A percentile compares a stretch with the other conserved stretches of the same genome.
Conservation (phyloP, 2,888 invertebrate species). For the Uropetala carovei region DNA sequence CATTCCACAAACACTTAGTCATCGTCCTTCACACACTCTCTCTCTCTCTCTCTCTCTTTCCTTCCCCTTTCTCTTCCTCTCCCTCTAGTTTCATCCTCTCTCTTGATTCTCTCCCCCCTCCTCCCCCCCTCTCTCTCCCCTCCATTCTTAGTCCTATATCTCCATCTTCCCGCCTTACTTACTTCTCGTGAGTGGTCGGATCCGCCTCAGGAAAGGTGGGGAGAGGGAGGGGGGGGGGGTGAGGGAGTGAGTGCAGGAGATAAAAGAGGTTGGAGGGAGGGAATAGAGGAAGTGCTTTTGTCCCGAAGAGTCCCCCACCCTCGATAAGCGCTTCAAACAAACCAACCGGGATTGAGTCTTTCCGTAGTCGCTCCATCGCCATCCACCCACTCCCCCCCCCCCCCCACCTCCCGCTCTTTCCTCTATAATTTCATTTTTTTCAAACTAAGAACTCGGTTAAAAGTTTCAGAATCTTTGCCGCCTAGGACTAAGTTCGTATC, state of each 20-base stretch:
- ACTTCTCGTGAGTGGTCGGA: neutral
- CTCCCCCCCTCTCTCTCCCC: neutral
- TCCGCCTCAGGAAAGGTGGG: neutral
- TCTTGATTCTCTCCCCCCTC: neutral
- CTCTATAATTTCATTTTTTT: too few species aligned
- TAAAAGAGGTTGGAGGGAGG: neutral
- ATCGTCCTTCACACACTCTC: neutral
- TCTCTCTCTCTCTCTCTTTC: neutral
- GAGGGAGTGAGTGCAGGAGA: too few species aligned
- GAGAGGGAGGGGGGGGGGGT: neutral
- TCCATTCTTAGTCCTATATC: neutral
- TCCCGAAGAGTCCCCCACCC: neutral
- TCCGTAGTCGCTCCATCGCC: too few species aligned
- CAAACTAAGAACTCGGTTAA: too few species aligned
- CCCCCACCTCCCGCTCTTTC: too few species aligned
- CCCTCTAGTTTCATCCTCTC: neutral
- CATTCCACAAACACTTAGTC: neutral
- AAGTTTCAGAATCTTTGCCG: too few species aligned
- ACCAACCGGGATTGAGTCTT: too few species aligned
- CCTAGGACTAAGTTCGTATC: too few species aligned
- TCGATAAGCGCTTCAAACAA: too few species aligned
- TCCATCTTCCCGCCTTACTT: too few species aligned
- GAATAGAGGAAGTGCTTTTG: neutral
- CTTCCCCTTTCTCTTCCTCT: neutral
- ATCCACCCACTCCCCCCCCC: too few species aligned